Conservation (phyloP, 2,888 invertebrate genomes). For the Mythimna albipuncta region DNA sequence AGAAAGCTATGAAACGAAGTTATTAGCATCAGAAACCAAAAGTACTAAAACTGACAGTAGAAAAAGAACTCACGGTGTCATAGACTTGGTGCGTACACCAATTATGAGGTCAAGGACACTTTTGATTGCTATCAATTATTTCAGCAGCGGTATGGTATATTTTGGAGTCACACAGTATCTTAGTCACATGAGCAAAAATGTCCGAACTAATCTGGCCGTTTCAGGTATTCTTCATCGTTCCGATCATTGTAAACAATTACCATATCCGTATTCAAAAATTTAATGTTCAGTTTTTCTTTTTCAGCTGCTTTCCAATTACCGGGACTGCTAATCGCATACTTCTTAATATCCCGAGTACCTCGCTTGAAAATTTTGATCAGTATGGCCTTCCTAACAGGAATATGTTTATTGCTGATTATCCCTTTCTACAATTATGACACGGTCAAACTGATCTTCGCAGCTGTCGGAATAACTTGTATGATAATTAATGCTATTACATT, state of each 20-base stretch:
- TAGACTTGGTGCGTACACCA: not conserved
- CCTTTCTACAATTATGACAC: too few species aligned
- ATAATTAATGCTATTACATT: too few species aligned
- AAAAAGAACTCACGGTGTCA: not conserved
- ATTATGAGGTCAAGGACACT: not conserved
- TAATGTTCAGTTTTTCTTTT: not conserved
- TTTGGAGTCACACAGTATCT: not conserved
- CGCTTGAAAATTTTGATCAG: not conserved
- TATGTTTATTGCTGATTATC: not conserved
- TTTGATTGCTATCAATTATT: not conserved
- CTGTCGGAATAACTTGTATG: too few species aligned
- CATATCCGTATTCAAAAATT: not conserved
- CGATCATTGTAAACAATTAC: too few species aligned
- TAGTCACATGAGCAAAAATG: conserved; percentile 1
- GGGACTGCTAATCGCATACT: not conserved
- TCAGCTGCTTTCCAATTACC: not conserved
- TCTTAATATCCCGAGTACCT: not conserved
- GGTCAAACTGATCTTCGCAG: too few species aligned
- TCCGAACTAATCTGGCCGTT: not conserved
- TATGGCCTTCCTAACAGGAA: not conserved
- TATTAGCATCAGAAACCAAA: not conserved
- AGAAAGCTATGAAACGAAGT: not conserved
- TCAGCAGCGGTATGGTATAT: not conserved
- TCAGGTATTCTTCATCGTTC: not conserved
- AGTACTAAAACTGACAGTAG: not conserved